Percentiles rank a stretch among this genome's conserved stretches.
Evolutionary conservation across 2,113 vertebrate species (phyloP).

Genomic region (Trogon surrucura): DNA sequence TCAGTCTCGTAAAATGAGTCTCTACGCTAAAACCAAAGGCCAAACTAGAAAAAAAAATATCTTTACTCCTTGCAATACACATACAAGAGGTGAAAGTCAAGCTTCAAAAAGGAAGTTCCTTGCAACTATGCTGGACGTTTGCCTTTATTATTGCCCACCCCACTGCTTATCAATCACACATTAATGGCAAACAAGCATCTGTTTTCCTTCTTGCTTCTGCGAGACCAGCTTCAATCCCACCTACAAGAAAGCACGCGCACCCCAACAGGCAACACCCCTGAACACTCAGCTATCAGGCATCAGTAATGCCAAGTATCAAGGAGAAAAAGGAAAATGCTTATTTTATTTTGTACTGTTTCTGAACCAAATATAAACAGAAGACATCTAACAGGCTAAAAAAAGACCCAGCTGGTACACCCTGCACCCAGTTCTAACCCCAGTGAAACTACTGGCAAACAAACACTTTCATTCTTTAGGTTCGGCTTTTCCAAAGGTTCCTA

Average conservation of each 20-base stretch:
- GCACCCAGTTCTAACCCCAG: neutral
- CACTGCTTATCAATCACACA: neutral
- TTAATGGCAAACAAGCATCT: neutral
- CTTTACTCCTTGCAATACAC: neutral
- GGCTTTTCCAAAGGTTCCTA: neutral
- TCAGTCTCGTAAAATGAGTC: rapidly evolving
- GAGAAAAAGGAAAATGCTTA: neutral
- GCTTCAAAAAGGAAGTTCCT: neutral
- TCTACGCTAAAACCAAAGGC: neutral
- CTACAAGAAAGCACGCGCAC: neutral
- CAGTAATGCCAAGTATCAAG: neutral
- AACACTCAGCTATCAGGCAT: neutral
- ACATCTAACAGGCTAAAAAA: neutral
- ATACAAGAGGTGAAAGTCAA: neutral
- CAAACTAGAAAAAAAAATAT: neutral
- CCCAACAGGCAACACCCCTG: neutral
- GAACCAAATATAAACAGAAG: neutral
- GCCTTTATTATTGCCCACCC: neutral
- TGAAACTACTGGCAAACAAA: neutral
- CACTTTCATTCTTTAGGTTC: neutral
- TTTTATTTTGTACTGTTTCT: neutral
- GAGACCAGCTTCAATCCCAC: neutral
- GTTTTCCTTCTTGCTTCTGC: neutral
- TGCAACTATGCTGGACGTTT: neutral
- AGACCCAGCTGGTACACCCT: no score